Evolutionary conservation across 2,113 vertebrate genomes (phyloP), one percentile per base, ranked within the genome.

Genomic region (Cariama cristata): DNA sequence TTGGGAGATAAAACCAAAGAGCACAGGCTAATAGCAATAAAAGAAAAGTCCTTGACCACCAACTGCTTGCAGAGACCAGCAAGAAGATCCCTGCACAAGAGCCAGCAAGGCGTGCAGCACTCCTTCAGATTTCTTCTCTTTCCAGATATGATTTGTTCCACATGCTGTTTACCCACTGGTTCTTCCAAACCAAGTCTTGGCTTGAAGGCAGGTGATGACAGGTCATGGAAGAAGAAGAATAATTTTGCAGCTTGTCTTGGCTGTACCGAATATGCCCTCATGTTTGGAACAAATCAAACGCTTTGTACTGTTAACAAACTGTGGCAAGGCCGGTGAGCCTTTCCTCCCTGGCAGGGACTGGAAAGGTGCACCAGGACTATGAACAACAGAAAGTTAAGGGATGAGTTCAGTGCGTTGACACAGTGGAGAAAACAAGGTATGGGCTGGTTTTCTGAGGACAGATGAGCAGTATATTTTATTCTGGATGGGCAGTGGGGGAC

Each of bases 191-290:
- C 52, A 94, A 0, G 0, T 94, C 79, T 95, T 95, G 95, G 96
- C 92, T 81, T 80, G 32, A 88, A 88, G 79, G 84, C 67, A 96
- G 75, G 86, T 91, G 94, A 90, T 89, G 95, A 97, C 91, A 95
- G 72, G 73, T 95, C 95, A 95, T 63, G 77, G 94, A 53, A 94
- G 87, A 90, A 92, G 2, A 59, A 96, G 71, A 88, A 89, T 67
- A 96, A 92, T 94, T 95, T 96, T 96, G 68, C 91, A 95, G 80
- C 67, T 96, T 97, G 85, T 97, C 88, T 97, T 97, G 91, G 93
- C 95, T 95, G 67, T 95, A 83, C 79, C 4, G 17, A 86, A 26
- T 91, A 68, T 84, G 88, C 82, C 92, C 90, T 96, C 3, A 4
- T 52, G 27, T 35, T 86, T 96, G 79, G 69, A 95, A 79, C n/a